Evolutionary conservation across 2,888 invertebrate genomes (phyloP), one percentile per base, ranked within the genome.

Genomic region (Aleiodes testaceus): DNA sequence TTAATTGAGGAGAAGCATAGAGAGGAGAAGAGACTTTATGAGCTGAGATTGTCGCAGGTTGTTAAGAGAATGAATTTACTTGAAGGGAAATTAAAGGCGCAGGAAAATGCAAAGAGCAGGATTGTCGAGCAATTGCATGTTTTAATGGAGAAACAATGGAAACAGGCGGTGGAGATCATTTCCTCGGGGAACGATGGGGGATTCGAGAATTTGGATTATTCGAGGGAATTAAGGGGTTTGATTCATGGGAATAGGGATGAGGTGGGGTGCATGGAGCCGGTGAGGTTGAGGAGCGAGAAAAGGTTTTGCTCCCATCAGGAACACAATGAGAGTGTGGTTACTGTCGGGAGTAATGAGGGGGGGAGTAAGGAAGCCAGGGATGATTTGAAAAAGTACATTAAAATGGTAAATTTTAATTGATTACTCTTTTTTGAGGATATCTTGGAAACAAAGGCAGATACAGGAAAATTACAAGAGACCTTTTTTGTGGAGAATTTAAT

Each of bases 111-210:
- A 2, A 92, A 93, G 81, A 90, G 91, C 0, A 91, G 92, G 79
- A 89, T 95, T 53, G 94, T 94, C 1, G 90, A 93, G 70, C 93
- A 94, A 82, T 88, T 95, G 73, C 94, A 95, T 84, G 89, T 89
- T 73, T 92, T 94, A 0, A 94, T 95, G 94, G 93, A 95, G 87
- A 90, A 91, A 7, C 95, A 95, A 84, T 95, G 94, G 94, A 89
- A 92, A 45, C 93, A 95, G 83, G 94, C 94, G 1, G 86, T 95
- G 44, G 90, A 90, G 78, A 93, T 94, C 72, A 90, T 94, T 65
- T 91, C 92, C 70, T 45, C 63, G 7, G 66, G 61, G 0, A 66
- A 63, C n/a, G 49, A 61, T 11, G 45, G 14, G 12, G 63, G 42
- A 42, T 42, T 36, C 44, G 52, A 74, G 83, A 79, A 82, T 16